A percentile compares a stretch with the other conserved stretches of the same genome.
Evolutionary conservation across 2,113 vertebrate genomes (phyloP).

Genomic region (Eptatretus burgeri): DNA sequence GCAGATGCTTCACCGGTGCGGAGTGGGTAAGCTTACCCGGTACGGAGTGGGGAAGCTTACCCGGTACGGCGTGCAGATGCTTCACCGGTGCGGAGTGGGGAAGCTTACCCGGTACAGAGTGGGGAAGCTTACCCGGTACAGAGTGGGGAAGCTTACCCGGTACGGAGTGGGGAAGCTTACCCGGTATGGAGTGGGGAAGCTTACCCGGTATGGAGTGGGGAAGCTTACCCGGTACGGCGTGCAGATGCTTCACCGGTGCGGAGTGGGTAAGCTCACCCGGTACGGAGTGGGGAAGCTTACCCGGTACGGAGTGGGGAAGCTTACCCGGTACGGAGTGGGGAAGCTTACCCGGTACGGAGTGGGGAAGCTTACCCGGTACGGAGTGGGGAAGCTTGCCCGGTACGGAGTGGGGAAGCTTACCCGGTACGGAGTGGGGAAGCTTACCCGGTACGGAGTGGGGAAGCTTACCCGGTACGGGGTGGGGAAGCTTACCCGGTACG

Average conservation of each 20-base stretch:
- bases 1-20: too few relatives aligned
- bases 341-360: too few relatives aligned
- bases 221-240: slow-evolving; percentile 35
- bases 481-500: too few relatives aligned
- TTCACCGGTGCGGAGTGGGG: too few relatives aligned
- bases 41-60: slow-evolving; percentile 29
- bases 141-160: slow-evolving; percentile 26
- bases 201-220: slow-evolving; percentile 39
- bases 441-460: too few relatives aligned
- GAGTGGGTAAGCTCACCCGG: slow-evolving; percentile 26
- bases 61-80: slow-evolving; percentile 34
- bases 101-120: slow-evolving; percentile 31
- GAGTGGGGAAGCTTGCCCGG: slow-evolving; percentile 26
- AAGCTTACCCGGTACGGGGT: slow-evolving; percentile 31
- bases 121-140: too few relatives aligned
- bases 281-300: slow-evolving; percentile 25
- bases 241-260: too few relatives aligned
- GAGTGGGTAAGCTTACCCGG: slow-evolving; percentile 26
- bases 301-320: too few relatives aligned
- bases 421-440: slow-evolving; percentile 34
- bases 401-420: slow-evolving; percentile 17
- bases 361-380: slow-evolving; percentile 28
- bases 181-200: too few relatives aligned
- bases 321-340: slow-evolving; percentile 39
- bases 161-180: slow-evolving; percentile 25